Percentiles rank a stretch among this genome's conserved stretches.
Evolutionary conservation across 2,113 vertebrate species (phyloP).

Genomic region (Ploceus nigricollis): DNA sequence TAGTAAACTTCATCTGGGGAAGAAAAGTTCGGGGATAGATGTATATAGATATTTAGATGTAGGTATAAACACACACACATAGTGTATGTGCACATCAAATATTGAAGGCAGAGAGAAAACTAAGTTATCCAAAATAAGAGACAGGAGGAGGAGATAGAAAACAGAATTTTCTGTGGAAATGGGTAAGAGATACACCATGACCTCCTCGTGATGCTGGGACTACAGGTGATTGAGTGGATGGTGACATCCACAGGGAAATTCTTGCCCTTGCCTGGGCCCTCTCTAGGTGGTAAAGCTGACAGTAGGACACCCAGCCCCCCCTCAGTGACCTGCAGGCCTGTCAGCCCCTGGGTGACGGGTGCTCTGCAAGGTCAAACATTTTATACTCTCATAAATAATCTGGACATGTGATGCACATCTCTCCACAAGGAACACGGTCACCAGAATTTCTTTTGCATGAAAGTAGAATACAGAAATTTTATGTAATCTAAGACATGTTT

Average conservation of each 20-base stretch:
- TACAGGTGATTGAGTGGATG: background rate
- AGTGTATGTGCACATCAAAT: background rate
- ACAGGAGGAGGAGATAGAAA: background rate
- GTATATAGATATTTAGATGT: background rate
- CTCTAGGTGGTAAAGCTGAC: background rate
- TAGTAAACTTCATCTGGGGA: background rate
- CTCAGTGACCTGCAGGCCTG: background rate
- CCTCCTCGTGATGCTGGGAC: background rate
- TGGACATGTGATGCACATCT: background rate
- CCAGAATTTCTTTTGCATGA: background rate
- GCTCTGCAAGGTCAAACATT: background rate
- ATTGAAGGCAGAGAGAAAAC: background rate
- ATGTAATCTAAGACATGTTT: accelerated
- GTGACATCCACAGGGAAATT: background rate
- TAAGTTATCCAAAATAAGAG: background rate
- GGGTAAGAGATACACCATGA: accelerated
- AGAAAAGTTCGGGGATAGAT: background rate
- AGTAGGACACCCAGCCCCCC: background rate
- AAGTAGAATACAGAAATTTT: background rate
- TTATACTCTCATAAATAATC: background rate
- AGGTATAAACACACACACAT: background rate
- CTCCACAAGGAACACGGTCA: background rate
- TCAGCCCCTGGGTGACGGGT: background rate
- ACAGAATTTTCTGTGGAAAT: background rate
- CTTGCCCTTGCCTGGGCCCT: background rate